Evolutionary conservation across 2,888 invertebrate species (phyloP).

Genomic region (Podotricha telesiphe): DNA sequence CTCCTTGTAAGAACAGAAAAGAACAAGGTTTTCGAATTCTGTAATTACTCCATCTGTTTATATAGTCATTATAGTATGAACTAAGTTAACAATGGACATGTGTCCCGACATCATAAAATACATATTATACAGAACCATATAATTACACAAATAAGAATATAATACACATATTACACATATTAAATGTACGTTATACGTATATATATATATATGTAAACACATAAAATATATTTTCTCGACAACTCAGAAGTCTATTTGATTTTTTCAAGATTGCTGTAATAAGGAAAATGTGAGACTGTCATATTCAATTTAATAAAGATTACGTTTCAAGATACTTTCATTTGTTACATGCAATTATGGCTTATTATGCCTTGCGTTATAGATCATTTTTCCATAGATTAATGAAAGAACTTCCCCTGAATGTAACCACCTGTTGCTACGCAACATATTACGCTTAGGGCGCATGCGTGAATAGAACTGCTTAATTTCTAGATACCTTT

Average conservation of each 20-base stretch:
- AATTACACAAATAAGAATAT: no score
- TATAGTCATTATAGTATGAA: not conserved
- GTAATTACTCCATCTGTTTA: not conserved
- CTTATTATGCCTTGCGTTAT: constrained; percentile 9
- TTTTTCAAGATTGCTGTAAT: constrained; percentile 1
- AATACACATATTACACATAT: not conserved
- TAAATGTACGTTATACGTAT: not conserved
- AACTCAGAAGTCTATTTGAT: not conserved
- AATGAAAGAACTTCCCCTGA: constrained; percentile 5
- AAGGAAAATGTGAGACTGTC: constrained; percentile 2
- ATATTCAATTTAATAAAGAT: constrained; percentile 9
- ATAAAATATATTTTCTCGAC: not conserved
- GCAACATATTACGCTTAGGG: constrained; percentile 31
- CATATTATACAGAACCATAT: no score
- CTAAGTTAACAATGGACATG: no score
- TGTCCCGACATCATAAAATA: no score
- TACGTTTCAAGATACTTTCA: not conserved
- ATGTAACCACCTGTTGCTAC: constrained; percentile 45
- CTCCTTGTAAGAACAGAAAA: constrained; percentile 14
- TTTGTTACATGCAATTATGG: constrained; percentile 5
- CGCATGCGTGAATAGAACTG: constrained; percentile 41
- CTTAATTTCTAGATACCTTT: constrained; percentile 35
- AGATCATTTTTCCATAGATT: constrained; percentile 23
- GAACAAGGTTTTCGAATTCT: not conserved
- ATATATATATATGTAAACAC: not conserved